These are phyloP conservation scores for Hippocampus kuda DNA, from an alignment of 2,797 vertebrate genomes.

Conservation along the genomic window DNA sequence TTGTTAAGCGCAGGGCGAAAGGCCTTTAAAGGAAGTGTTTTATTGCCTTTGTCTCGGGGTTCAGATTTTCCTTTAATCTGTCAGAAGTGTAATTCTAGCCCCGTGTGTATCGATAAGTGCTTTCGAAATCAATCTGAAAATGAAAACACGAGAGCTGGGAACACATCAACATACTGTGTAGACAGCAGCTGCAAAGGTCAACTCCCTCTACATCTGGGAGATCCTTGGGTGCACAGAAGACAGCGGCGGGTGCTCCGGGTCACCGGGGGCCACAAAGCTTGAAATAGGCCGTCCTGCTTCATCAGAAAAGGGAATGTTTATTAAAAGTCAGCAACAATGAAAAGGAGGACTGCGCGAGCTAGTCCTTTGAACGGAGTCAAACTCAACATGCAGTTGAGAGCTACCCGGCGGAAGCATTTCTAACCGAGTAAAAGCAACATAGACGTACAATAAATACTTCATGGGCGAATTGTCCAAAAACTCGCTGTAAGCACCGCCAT, in stretches of 20 bases:
- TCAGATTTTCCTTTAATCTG: too few species aligned
- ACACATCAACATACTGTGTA: constrained; percentile 47
- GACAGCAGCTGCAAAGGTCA: constrained; percentile 55
- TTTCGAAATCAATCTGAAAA: not conserved
- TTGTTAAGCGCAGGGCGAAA: too few species aligned
- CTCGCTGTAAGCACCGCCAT: too few species aligned
- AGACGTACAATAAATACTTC: too few species aligned
- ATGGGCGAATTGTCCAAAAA: not conserved
- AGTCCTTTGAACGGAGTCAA: not conserved
- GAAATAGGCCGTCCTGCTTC: constrained; percentile 20
- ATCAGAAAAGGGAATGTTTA: not conserved
- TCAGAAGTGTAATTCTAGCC: too few species aligned
- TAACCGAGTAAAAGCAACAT: not conserved
- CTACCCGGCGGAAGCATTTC: not conserved
- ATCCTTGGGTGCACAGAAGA: constrained; percentile 47
- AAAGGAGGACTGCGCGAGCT: not conserved
- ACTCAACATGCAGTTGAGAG: not conserved
- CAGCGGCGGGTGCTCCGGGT: constrained; percentile 24
- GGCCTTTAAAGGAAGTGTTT: too few species aligned
- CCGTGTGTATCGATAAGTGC: too few species aligned
- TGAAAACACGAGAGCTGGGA: not conserved
- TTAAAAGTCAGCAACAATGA: not conserved
- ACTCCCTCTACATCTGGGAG: constrained; percentile 66
- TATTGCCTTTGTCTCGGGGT: too few species aligned
- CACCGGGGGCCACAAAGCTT: constrained; percentile 17